Evolutionary conservation across 2,113 vertebrate genomes (phyloP), one percentile per base, ranked within the genome.

Genomic region (Fregetta grallaria): DNA sequence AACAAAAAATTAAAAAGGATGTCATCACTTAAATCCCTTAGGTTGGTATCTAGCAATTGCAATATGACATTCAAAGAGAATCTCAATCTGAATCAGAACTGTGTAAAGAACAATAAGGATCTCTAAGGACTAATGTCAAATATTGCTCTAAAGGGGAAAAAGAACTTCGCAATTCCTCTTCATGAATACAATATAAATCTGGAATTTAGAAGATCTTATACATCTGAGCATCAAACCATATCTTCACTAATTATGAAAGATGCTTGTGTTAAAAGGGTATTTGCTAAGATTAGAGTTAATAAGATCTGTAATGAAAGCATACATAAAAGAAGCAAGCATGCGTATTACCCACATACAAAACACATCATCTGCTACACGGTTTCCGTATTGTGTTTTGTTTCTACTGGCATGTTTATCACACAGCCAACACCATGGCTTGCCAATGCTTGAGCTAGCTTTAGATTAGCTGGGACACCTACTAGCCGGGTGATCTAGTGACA

Each of bases 401-500:
- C 49, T 58, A 17, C 36, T 4, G 15, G 12, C 45, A 47, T 0
- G 8, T 58, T 85, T 42, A 40, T 15, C 0, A 0, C 15, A 19
- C 26, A 67, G 62, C 30, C 58, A 72, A 14, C 21, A 26, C 34
- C 10, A 8, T 0, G 3, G 73, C 45, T 38, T 66, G 70, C 53
- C 67, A 40, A 18, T 30, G 34, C 63, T 17, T 45, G 9, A 45
- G 38, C 7, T 15, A 42, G 52, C 26, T 50, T 62, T 11, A 68
- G 74, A 52, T 72, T 23, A 85, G 62, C 58, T 80, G 63, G 67
- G 23, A 55, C 32, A 75, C 36, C n/a, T 38, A 32, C 45, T 11
- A 40, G 52, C 70, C 1, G 1, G 13, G 42, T 44, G 58, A 72
- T 34, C 68, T 11, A 72, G 34, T 30, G 49, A 77, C 82, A 78